Conservation (phyloP, 1,140 invertebrate species). For the Lepidotrigona ventralis region DNA sequence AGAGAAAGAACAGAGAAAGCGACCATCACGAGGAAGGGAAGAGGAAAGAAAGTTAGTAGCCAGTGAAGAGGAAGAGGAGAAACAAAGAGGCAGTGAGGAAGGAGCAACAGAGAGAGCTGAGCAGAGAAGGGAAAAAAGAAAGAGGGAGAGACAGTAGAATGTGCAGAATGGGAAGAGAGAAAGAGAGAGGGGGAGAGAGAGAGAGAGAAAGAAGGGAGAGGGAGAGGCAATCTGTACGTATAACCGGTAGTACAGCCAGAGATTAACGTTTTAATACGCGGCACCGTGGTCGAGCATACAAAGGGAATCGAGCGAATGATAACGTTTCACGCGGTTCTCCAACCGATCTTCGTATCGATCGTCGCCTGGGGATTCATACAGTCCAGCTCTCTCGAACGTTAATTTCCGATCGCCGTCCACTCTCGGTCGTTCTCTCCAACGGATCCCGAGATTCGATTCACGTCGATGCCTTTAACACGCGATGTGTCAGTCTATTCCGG, state of each 20-base stretch:
- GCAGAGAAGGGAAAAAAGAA: conserved; percentile 5
- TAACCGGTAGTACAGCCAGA: conserved; percentile 72
- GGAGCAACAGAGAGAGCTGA: conserved; percentile 18
- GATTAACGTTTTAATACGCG: conserved; percentile 76
- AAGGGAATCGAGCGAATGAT: conserved; percentile 61
- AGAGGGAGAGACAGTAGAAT: background rate
- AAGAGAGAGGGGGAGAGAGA: conserved; percentile 11
- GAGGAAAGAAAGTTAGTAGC: conserved; percentile 3
- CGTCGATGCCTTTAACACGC: conserved; percentile 39
- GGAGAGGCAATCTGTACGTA: conserved; percentile 64
- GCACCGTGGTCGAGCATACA: conserved; percentile 57
- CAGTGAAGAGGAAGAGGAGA: background rate
- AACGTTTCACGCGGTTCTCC: conserved; percentile 32
- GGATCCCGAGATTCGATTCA: conserved; percentile 23
- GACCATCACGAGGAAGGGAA: background rate
- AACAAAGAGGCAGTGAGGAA: conserved; percentile 23
- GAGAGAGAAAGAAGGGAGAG: conserved; percentile 23
- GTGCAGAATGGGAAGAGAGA: conserved; percentile 5
- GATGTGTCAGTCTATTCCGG: conserved; percentile 22
- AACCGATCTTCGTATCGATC: background rate
- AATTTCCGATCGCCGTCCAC: background rate
- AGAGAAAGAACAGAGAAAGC: conserved; percentile 33
- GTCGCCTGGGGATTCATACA: background rate
- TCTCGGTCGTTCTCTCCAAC: background rate
- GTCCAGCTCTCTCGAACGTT: conserved; percentile 8